Evolutionary conservation across 2,888 invertebrate species (phyloP).

Genomic region (Erannis defoliaria): DNA sequence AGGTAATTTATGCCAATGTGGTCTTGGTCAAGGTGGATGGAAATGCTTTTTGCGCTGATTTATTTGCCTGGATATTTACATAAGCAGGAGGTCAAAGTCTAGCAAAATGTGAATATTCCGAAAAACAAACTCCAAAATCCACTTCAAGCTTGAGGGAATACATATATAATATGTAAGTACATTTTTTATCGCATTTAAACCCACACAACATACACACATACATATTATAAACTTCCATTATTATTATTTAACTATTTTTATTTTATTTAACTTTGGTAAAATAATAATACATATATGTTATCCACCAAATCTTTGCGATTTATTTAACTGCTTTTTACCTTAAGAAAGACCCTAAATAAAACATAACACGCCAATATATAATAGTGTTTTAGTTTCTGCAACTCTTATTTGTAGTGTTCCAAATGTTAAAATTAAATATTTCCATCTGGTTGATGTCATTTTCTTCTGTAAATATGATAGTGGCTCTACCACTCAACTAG

Average conservation of each 20-base stretch:
- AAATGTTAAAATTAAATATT: background rate
- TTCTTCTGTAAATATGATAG: background rate
- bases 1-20: constrained; percentile 28
- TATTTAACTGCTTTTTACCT: background rate
- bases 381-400: constrained; percentile 18
- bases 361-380: background rate
- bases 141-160: too few species aligned
- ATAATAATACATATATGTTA: too few species aligned
- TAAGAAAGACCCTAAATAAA: background rate
- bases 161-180: too few species aligned
- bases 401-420: background rate
- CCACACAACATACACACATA: too few species aligned
- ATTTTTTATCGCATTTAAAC: too few species aligned
- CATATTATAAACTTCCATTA: too few species aligned
- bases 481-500: background rate
- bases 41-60: constrained; percentile 31
- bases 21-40: constrained; percentile 28
- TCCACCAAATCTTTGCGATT: background rate
- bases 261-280: too few species aligned
- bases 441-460: background rate
- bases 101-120: constrained; percentile 7
- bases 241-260: too few species aligned
- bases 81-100: constrained; percentile 18
- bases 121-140: too few species aligned
- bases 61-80: constrained; percentile 26